Evolutionary conservation across 2,888 invertebrate genomes (phyloP).

Genomic region (Diarsia mendica): DNA sequence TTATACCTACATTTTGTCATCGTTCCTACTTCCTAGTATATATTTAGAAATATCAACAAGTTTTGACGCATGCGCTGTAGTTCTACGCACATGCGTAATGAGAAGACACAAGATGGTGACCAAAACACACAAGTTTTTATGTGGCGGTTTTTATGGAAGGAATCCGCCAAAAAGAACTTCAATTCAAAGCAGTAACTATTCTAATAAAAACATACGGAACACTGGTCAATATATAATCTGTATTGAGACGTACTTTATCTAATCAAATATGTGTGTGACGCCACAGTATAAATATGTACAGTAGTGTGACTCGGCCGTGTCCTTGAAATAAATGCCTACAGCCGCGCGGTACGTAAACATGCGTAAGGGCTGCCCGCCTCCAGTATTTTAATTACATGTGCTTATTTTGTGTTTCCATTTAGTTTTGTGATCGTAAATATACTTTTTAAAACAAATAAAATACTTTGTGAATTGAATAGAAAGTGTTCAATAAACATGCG

Average conservation of each 20-base stretch:
- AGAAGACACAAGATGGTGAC: not conserved
- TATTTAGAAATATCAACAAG: not conserved
- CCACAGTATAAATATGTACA: too few relatives aligned
- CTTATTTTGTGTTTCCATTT: too few relatives aligned
- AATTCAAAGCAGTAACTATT: not conserved
- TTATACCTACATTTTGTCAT: too few relatives aligned
- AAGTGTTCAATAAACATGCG: too few relatives aligned
- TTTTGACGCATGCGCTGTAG: conserved; percentile 20
- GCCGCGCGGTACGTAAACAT: too few relatives aligned
- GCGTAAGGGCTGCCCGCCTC: too few relatives aligned
- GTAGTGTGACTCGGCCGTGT: too few relatives aligned
- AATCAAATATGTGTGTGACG: conserved; percentile 7
- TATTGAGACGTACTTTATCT: conserved; percentile 24
- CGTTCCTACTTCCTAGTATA: not conserved
- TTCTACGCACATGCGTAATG: conserved; percentile 16
- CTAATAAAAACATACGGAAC: conserved; percentile 48
- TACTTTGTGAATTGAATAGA: too few relatives aligned
- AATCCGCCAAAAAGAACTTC: not conserved
- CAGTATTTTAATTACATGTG: too few relatives aligned
- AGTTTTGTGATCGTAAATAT: too few relatives aligned
- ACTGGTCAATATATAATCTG: conserved; percentile 11
- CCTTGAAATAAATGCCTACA: too few relatives aligned
- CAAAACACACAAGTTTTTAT: not conserved
- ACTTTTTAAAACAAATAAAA: too few relatives aligned
- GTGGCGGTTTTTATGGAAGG: not conserved